Evolutionary conservation across 2,797 vertebrate species (phyloP).

Genomic region (Gila robusta): DNA sequence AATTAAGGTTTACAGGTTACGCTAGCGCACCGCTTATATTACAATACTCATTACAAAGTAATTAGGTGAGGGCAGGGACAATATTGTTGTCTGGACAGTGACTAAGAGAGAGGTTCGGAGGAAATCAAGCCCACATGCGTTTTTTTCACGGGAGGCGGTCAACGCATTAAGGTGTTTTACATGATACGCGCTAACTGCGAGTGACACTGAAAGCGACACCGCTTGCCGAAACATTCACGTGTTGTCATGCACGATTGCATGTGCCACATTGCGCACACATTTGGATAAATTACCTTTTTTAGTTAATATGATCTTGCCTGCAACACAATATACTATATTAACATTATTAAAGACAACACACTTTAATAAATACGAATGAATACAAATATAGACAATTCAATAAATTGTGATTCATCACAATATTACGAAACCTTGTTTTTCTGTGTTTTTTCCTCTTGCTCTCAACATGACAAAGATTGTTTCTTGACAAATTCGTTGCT

Average conservation of each 20-base stretch:
- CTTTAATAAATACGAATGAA: background rate
- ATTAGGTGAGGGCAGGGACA: slow-evolving; percentile 75
- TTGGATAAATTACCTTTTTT: background rate
- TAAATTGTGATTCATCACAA: no score
- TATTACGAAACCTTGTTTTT: background rate
- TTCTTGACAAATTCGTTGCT: background rate
- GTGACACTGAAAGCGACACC: background rate
- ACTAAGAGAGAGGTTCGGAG: slow-evolving; percentile 68
- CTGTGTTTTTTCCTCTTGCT: background rate
- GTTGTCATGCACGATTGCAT: background rate
- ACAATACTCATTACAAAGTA: slow-evolving; percentile 78
- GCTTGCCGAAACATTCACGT: background rate
- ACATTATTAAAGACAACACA: background rate
- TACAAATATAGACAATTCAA: background rate
- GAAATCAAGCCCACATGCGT: slow-evolving; percentile 35
- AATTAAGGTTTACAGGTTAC: slow-evolving; percentile 82
- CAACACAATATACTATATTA: background rate
- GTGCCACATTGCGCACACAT: background rate
- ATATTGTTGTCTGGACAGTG: slow-evolving; percentile 78
- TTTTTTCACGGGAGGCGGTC: slow-evolving; percentile 40
- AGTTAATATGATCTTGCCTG: background rate
- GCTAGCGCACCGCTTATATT: slow-evolving; percentile 76
- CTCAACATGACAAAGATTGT: background rate
- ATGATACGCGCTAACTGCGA: background rate
- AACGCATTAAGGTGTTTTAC: slow-evolving; percentile 22